Percentiles rank a stretch among this genome's conserved stretches.
Evolutionary conservation across 2,113 vertebrate species (phyloP).

Genomic region (Holacanthus passer): DNA sequence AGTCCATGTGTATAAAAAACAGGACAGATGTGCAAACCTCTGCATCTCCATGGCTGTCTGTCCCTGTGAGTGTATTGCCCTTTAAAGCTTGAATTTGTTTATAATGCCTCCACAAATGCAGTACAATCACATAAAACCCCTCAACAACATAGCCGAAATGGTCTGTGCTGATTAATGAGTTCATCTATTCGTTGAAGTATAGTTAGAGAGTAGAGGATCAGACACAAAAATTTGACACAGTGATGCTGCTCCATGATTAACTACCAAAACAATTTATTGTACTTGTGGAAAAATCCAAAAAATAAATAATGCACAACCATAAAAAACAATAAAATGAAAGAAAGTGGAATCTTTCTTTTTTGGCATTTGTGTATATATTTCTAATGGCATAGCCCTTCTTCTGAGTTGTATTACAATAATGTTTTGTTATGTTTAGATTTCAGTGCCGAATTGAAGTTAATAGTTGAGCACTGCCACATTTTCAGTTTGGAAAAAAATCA

Average conservation of each 20-base stretch:
- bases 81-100: conserved; percentile 59
- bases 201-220: neutral
- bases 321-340: conserved; percentile 7
- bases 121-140: conserved; percentile 19
- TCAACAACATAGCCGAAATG: neutral
- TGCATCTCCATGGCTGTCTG: conserved; percentile 44
- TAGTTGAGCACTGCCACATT: conserved; percentile 42
- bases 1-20: conserved; percentile 39
- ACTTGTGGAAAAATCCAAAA: neutral
- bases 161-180: conserved; percentile 11
- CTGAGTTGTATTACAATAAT: neutral
- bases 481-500: conserved; percentile 59
- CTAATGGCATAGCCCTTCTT: neutral
- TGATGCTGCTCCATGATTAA: neutral
- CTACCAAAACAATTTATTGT: neutral
- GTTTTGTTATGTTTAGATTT: conserved; percentile 6
- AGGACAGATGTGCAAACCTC: conserved; percentile 73
- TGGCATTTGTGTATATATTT: neutral
- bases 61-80: conserved; percentile 61
- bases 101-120: conserved; percentile 39
- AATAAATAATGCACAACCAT: neutral
- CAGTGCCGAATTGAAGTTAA: conserved; percentile 34
- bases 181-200: neutral
- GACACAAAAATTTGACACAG: neutral
- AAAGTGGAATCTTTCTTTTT: neutral